These are phyloP conservation scores for Hylyphantes graminicola DNA, from an alignment of 1,140 invertebrate species.

Conservation along the genomic window DNA sequence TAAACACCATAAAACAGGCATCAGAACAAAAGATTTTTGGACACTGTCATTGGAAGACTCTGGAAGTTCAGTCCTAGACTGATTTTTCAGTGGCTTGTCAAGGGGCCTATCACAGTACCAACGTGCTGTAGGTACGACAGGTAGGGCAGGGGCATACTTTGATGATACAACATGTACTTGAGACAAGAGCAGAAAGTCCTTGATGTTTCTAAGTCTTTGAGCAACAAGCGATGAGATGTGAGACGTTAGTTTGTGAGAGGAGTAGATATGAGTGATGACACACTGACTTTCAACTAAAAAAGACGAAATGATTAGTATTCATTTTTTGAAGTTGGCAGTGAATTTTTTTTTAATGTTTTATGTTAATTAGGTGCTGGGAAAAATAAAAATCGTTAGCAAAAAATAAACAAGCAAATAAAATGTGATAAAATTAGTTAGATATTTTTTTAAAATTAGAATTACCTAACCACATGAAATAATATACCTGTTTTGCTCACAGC, in stretches of 20 bases:
- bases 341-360: too few species aligned
- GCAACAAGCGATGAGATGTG: neutral
- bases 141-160: neutral
- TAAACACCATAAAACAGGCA: neutral
- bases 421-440: too few species aligned
- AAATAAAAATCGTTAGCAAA: too few species aligned
- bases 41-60: neutral
- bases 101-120: neutral
- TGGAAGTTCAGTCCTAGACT: neutral
- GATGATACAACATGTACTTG: constrained; percentile 11
- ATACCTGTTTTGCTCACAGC: constrained; percentile 26
- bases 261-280: constrained; percentile 36
- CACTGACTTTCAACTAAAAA: constrained; percentile 16
- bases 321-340: too few species aligned
- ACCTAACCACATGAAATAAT: neutral
- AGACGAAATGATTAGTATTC: neutral
- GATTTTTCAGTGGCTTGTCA: neutral
- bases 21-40: constrained; percentile 6
- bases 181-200: constrained; percentile 20
- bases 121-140: neutral
- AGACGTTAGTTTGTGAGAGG: neutral
- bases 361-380: too few species aligned
- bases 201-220: constrained; percentile 32
- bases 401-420: too few species aligned
- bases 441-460: too few species aligned